Evolutionary conservation across 2,113 vertebrate species (phyloP), one percentile per base, ranked within the genome.

Genomic region (Tenebrosternarchus preto): DNA sequence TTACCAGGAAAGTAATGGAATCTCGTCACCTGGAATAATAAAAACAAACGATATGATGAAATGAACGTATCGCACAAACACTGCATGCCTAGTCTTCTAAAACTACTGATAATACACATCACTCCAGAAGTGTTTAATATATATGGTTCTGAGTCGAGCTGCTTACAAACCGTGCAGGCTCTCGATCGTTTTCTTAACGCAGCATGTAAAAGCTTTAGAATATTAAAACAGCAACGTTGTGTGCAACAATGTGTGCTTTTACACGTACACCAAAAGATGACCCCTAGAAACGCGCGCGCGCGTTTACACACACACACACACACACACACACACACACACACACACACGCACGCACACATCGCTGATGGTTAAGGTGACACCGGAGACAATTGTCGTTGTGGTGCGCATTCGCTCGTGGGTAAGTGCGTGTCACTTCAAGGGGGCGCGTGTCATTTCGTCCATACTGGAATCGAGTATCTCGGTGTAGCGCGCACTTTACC

Each of bases 341-440:
- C 57, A 76, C 74, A 76, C 55, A 74, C 57, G 68, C 72, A 69
- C 60, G 76, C 80, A 56, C 67, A 79, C 31, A 61, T 16, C 17
- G 19, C 33, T 68, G 19, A 68, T 22, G 31, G 20, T 68, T 39
- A 68, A 68, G 64, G 64, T 68, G 64, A 68, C 64, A 33, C 27
- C 4, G 16, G 17, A 64, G 63, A 29, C 63, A 33, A 31, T 33
- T 33, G 63, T 33, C 63, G 17, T 31, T 68, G 43, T 50, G 15
- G 9, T 50, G 43, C 43, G 12, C 43, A 50, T 9, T 39, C 64
- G 20, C 31, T 20, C n/a, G 33, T n/a, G 64, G 6, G 64, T 20
- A 68, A 31, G 63, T 20, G 63, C 63, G 19, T 64, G 12, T 66
- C 63, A 12, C 2, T 25, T 60, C 59, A 24, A 22, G 31, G 29